Percentiles rank a stretch among this genome's conserved stretches.
phyloP scores from a whole-genome alignment of 1,140 invertebrate species.

The Papilio xuthus region DNA sequence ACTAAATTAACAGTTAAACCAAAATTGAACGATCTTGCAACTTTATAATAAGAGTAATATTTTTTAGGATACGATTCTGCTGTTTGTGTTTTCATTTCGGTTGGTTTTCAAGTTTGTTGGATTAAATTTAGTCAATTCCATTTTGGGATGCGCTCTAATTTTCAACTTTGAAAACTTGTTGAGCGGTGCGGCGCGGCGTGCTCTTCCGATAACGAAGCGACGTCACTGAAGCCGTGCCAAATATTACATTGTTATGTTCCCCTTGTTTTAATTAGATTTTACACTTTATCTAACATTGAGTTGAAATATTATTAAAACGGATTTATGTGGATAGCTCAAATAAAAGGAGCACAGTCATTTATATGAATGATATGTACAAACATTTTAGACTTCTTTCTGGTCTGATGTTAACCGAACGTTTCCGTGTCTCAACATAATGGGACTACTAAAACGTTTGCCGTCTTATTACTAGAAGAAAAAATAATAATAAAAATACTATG shows the following conservation, averaged over 20 bases:
- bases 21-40: background rate
- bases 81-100: conserved; percentile 36
- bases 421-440: too few species aligned
- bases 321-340: background rate
- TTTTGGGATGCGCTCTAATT: conserved; percentile 37
- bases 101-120: conserved; percentile 32
- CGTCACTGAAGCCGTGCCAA: conserved; percentile 22
- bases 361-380: background rate
- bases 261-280: conserved; percentile 29
- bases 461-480: too few species aligned
- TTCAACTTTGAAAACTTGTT: conserved; percentile 38
- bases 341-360: background rate
- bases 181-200: conserved; percentile 25
- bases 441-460: too few species aligned
- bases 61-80: conserved; percentile 3
- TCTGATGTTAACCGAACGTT: too few species aligned
- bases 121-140: conserved; percentile 39
- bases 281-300: background rate
- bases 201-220: conserved; percentile 34
- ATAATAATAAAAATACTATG: too few species aligned
- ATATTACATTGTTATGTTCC: conserved; percentile 30
- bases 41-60: conserved; percentile 26
- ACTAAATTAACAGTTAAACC: background rate
- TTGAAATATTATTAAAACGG: background rate
- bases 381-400: background rate